Percentiles rank a stretch among this genome's conserved stretches.
These are phyloP conservation scores for Amphibalanus amphitrite DNA, from an alignment of 1,140 invertebrate species.

Conservation along the genomic window DNA sequence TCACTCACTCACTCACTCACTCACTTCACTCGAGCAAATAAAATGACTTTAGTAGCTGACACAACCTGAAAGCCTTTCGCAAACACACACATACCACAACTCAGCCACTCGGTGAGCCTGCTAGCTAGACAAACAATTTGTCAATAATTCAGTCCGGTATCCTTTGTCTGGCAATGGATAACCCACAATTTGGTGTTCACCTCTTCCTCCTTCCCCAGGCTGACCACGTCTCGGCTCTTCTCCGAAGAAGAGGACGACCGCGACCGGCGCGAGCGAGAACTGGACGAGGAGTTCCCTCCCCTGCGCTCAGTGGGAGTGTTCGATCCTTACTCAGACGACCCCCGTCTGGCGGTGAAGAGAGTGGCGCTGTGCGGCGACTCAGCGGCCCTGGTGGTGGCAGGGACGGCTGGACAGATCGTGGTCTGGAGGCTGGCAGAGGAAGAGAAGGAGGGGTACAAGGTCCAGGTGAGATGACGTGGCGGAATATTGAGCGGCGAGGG, in stretches of 20 bases:
- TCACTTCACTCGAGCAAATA: no score
- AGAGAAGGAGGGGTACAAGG: conserved; percentile 35
- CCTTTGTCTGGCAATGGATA: no score
- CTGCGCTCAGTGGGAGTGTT: conserved; percentile 84
- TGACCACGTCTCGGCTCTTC: conserved; percentile 66
- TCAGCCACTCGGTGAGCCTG: no score
- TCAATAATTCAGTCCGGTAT: no score
- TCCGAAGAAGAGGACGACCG: conserved; percentile 24
- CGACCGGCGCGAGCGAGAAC: conserved; percentile 21
- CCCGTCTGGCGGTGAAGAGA: conserved; percentile 79
- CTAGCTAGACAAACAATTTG: no score
- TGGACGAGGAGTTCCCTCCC: conserved; percentile 61
- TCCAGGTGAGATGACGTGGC: conserved; percentile 31
- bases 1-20: no score
- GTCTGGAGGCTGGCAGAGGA: conserved; percentile 52
- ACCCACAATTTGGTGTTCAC: no score
- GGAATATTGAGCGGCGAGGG: no score
- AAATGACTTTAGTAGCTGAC: no score
- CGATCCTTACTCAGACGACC: conserved; percentile 94
- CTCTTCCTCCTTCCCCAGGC: background rate
- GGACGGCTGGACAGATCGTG: conserved; percentile 84
- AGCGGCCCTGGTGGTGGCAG: conserved; percentile 70
- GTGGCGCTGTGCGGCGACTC: conserved; percentile 64
- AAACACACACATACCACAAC: no score
- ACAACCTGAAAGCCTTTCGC: no score